Evolutionary conservation across 2,113 vertebrate species (phyloP).

Genomic region (Chionis minor): DNA sequence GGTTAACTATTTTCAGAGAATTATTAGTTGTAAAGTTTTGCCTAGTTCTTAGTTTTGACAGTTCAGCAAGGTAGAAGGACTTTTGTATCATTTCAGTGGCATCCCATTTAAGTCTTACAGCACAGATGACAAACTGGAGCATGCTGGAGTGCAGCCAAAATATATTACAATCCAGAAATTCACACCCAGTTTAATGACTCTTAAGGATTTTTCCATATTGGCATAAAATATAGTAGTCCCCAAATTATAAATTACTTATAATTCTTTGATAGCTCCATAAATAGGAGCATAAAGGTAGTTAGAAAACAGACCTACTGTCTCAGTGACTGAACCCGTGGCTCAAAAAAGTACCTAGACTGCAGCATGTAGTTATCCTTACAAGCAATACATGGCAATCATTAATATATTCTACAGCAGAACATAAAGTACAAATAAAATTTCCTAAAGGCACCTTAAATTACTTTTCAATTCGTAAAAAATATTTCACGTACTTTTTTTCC

Average conservation of each 20-base stretch:
- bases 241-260: background rate
- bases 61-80: background rate
- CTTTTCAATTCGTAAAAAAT: background rate
- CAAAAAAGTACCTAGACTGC: background rate
- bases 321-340: background rate
- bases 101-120: background rate
- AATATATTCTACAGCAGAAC: background rate
- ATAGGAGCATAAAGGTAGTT: background rate
- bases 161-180: background rate
- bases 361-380: background rate
- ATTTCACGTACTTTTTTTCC: background rate
- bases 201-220: background rate
- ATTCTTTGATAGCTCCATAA: background rate
- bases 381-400: background rate
- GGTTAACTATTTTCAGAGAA: background rate
- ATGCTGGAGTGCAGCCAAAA: background rate
- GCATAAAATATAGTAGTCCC: background rate
- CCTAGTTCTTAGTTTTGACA: background rate
- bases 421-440: background rate
- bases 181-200: background rate
- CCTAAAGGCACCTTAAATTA: background rate
- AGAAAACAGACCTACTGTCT: background rate
- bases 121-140: background rate
- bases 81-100: background rate
- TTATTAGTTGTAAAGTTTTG: background rate